Percentiles rank a stretch among this genome's conserved stretches.
Evolutionary conservation across 2,113 vertebrate species (phyloP).

Genomic region (Melanocharis versteri): DNA sequence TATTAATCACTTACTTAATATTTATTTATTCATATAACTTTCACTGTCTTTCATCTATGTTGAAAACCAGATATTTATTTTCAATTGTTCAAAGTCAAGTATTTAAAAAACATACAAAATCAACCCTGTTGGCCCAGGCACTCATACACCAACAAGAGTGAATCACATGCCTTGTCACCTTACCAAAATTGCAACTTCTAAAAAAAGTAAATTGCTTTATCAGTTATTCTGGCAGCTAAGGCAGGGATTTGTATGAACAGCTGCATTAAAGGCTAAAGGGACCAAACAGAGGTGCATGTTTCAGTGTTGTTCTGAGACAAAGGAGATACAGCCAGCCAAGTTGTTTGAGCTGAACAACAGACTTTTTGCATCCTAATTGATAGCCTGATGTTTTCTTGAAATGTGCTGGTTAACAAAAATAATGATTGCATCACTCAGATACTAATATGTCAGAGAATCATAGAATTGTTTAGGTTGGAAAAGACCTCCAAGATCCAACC

Average conservation of each 20-base stretch:
- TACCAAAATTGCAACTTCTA: not conserved
- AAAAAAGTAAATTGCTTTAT: not conserved
- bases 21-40: not conserved
- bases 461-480: not conserved
- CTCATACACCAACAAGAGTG: not conserved
- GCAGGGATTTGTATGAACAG: not conserved
- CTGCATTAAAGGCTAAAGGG: not conserved
- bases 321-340: not conserved
- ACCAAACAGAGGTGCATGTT: rapidly evolving
- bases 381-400: not conserved
- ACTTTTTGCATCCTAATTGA: not conserved
- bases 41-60: not conserved
- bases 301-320: not conserved
- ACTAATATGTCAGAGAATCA: not conserved
- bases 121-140: not conserved
- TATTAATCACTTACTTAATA: not conserved
- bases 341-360: not conserved
- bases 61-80: not conserved
- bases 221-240: not conserved
- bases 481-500: not conserved
- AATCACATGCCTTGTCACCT: rapidly evolving
- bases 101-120: not conserved
- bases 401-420: not conserved
- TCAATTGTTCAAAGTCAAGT: not conserved
- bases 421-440: not conserved